Evolutionary conservation across 2,113 vertebrate species (phyloP).

Genomic region (Pomatorhinus ruficollis): DNA sequence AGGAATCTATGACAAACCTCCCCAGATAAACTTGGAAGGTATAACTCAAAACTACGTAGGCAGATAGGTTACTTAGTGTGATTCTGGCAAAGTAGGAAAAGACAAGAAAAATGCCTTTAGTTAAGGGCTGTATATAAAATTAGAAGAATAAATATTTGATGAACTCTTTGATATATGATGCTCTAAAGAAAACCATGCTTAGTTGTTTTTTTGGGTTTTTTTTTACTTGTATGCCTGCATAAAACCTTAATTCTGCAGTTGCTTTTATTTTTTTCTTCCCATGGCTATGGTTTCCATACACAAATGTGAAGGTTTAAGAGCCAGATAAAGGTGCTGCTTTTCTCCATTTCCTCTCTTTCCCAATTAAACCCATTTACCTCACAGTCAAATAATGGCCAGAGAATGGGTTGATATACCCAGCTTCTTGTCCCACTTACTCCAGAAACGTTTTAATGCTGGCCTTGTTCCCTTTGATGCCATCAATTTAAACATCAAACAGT

Average conservation of each 20-base stretch:
- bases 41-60: not conserved
- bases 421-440: not conserved
- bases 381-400: not conserved
- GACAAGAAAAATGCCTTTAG: not conserved
- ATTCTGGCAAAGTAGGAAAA: not conserved
- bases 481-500: conserved; percentile 41
- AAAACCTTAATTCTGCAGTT: not conserved
- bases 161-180: not conserved
- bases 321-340: not conserved
- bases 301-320: not conserved
- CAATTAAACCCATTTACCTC: not conserved
- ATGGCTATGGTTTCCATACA: not conserved
- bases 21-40: not conserved
- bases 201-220: not conserved
- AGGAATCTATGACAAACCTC: not conserved
- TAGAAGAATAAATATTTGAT: not conserved
- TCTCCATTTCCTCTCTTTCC: not conserved
- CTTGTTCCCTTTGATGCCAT: not conserved
- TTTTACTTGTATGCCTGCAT: not conserved
- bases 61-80: not conserved
- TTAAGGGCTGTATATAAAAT: not conserved
- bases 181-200: not conserved
- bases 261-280: not conserved
- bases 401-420: not conserved
- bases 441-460: not conserved